phyloP scores from a whole-genome alignment of 92 coral and sea anemone genomes.

The Phenganax subtilis region DNA sequence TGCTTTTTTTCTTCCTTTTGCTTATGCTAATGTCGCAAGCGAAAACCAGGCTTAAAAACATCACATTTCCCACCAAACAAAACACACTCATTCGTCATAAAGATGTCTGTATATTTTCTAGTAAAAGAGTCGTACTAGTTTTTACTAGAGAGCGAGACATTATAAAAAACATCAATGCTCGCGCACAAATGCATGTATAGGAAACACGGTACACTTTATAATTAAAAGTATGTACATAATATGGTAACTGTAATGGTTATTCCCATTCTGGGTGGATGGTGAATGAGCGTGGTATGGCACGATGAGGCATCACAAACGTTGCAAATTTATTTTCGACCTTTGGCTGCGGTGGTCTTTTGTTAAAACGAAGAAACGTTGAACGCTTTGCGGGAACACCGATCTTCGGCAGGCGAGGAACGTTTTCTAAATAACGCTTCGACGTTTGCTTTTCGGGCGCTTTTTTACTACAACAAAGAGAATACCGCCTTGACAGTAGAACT shows the following conservation, averaged over 20 bases:
- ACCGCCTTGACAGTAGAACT: not conserved
- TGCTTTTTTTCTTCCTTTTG: too few species aligned
- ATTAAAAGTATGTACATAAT: not conserved
- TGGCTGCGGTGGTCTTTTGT: constrained; percentile 24
- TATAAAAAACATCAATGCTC: too few species aligned
- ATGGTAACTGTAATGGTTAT: not conserved
- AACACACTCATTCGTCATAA: too few species aligned
- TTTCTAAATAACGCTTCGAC: constrained; percentile 11
- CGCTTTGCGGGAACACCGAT: constrained; percentile 20
- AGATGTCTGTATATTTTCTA: too few species aligned
- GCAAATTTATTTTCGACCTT: constrained; percentile 64
- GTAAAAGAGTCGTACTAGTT: too few species aligned
- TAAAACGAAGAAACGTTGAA: not conserved
- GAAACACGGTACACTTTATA: not conserved
- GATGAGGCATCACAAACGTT: constrained; percentile 86
- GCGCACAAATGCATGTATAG: not conserved
- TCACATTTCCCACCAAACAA: too few species aligned
- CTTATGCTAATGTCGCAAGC: too few species aligned
- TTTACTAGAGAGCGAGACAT: too few species aligned
- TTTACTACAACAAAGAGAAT: constrained; percentile 46
- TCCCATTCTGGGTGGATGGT: constrained; percentile 90
- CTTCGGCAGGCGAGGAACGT: constrained; percentile 39
- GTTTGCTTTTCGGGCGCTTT: constrained; percentile 42
- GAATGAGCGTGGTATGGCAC: constrained; percentile 62
- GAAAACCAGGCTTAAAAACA: too few species aligned